Conservation (phyloP, 1,140 invertebrate genomes). For the Sitophilus oryzae region DNA sequence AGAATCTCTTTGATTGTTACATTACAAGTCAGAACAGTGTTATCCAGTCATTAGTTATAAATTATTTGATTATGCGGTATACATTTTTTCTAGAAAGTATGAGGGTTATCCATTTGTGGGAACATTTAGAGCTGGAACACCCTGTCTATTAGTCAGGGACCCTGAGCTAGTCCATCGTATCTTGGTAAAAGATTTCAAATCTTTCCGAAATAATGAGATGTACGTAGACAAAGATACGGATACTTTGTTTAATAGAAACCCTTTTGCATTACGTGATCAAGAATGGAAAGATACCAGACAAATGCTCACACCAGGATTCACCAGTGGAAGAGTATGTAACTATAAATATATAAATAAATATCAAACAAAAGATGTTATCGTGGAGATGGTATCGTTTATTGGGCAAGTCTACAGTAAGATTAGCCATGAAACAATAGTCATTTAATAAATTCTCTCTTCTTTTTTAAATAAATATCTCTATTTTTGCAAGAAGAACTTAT, state of each 20-base stretch:
- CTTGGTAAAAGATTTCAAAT: slow-evolving; percentile 40
- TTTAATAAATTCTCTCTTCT: too few relatives aligned
- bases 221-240: slow-evolving; percentile 41
- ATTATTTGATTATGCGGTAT: not conserved
- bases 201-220: slow-evolving; percentile 38
- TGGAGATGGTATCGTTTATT: too few relatives aligned
- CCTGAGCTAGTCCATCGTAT: slow-evolving; percentile 42
- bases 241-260: slow-evolving; percentile 44
- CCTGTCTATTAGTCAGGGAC: slow-evolving; percentile 44
- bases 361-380: too few relatives aligned
- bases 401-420: too few relatives aligned
- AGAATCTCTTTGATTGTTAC: too few relatives aligned
- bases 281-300: slow-evolving; percentile 51
- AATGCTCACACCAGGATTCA: slow-evolving; percentile 51
- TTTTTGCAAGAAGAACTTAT: too few relatives aligned
- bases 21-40: too few relatives aligned
- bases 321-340: slow-evolving; percentile 43
- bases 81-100: slow-evolving; percentile 31
- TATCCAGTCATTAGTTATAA: not conserved
- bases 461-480: too few relatives aligned
- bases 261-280: slow-evolving; percentile 45
- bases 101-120: slow-evolving; percentile 44
- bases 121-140: slow-evolving; percentile 42
- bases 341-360: too few relatives aligned
- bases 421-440: too few relatives aligned